Evolutionary conservation across 1,140 invertebrate genomes (phyloP), one percentile per base, ranked within the genome.

Genomic region (Drosophila carrolli): DNA sequence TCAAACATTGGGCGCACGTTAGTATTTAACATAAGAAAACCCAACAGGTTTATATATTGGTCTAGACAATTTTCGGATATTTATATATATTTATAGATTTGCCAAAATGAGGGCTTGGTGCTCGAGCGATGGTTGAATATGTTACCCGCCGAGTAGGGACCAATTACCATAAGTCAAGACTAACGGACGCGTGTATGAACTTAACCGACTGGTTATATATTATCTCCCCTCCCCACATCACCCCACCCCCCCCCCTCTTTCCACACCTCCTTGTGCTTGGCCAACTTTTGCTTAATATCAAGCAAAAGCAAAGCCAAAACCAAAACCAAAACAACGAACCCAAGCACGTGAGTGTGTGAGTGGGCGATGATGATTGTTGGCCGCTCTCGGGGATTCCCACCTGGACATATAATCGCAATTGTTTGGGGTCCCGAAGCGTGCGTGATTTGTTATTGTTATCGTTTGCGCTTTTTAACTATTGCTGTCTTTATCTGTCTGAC

Each of bases 371-470:
- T 51, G 78, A 51, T 51, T 61, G 41, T 37, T 44, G 32, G 32
- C 14, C 27, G n/a, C n/a, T 16, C 37, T 16, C 40, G 46, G 59
- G 78, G 78, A 81, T 59, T 70, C 82, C 78, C 83, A 62, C 67
- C 67, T 76, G 68, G 75, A 32, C 63, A 75, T 41, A 23, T 29
- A 48, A 66, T 61, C 71, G 29, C 60, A 75, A 75, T 75, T 75
- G 59, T 66, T 81, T 56, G 78, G 58, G 65, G 68, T 53, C 66
- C 63, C 59, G 54, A 81, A 78, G 81, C 78, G 73, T 81, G 79
- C 59, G 41, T 67, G 79, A 63, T 63, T 78, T 81, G 74, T 78
- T 72, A 59, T 65, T 59, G 16, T 44, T 65, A 41, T 19, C 46
- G 40, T 38, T n/a, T n/a, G 29, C 54, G 27, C 46, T 50, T 19